These are phyloP conservation scores for Heteropelma amictum DNA, from an alignment of 2,888 invertebrate species.

Conservation along the genomic window DNA sequence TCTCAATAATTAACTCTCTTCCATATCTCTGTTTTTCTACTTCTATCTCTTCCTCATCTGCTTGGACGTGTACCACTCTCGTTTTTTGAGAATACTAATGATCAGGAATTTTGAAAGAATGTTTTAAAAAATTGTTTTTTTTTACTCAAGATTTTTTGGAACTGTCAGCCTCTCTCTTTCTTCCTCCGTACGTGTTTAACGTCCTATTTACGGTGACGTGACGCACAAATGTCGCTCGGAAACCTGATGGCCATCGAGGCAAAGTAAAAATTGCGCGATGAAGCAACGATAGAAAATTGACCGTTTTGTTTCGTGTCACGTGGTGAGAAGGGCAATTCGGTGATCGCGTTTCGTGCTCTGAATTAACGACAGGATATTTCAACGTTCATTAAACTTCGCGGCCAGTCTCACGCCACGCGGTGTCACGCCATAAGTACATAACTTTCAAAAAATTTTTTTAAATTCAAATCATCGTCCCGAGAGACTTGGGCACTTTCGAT, in stretches of 20 bases:
- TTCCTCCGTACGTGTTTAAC: too few relatives aligned
- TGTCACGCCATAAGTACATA: neutral
- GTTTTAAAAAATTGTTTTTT: too few relatives aligned
- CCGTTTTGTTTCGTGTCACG: conserved; percentile 1
- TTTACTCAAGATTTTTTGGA: neutral
- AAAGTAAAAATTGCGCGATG: conserved; percentile 15
- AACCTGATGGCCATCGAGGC: too few relatives aligned
- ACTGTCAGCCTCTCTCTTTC: neutral
- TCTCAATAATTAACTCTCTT: too few relatives aligned
- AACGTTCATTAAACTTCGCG: conserved; percentile 21
- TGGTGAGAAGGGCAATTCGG: conserved; percentile 31
- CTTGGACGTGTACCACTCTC: conserved; percentile 17
- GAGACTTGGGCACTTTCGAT: neutral
- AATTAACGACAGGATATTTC: conserved; percentile 33
- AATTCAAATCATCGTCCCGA: conserved; percentile 15
- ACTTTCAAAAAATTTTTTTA: conserved; percentile 14
- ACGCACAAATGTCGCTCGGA: too few relatives aligned
- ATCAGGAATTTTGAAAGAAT: neutral
- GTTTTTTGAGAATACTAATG: conserved; percentile 26
- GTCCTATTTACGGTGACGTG: too few relatives aligned
- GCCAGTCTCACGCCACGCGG: neutral
- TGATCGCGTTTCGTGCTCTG: conserved; percentile 25
- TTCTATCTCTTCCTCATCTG: conserved; percentile 4
- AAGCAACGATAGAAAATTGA: conserved; percentile 46
- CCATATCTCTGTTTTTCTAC: conserved; percentile 34